Base-by-base conservation (phyloP, 2,113 vertebrate genomes). In the Brienomyrus longianalis region DNA sequence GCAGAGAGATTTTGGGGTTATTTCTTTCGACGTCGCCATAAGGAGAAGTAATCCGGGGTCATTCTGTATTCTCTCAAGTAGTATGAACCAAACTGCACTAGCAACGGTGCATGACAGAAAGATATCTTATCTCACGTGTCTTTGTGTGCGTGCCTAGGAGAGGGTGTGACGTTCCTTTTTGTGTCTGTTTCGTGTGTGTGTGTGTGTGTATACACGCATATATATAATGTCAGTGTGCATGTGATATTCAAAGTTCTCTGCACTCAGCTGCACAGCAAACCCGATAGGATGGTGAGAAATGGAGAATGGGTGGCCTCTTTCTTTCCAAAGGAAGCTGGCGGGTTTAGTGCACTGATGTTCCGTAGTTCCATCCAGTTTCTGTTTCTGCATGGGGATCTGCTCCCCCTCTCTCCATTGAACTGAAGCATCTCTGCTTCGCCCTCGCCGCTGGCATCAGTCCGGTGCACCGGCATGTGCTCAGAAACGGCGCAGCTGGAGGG, bases 41-140 rank as follows among this genome's bases (percentile, higher is more conserved):
- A 19, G n/a, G 23, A 86, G 84, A 19, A 54, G 2, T 4, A 5
- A 27, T 19, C 5, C 11, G 10, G 51, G 87, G 19, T 66, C 39
- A 1, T 45, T 66, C 87, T 59, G 39, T 27, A 50, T 39, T 54
- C 54, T 85, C 80, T 62, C 39, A 6, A 83, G 88, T 8, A 56
- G 89, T 89, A 52, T 54, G 62, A 50, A 85, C 50, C 21, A 80
- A 84, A 56, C 89, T 89, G 52, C 80, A 85, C 80, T 84, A 89
- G 87, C 87, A 23, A 83, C 8, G 52, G 52, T 89, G 88, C 88
- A 59, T 89, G 31, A 83, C 88, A 83, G 51, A 39, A 43, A 83
- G 74, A 56, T 89, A 89, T 89, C 23, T 54, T 51, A 74, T 48
- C 59, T n/a, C 54, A 31, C 15, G 74, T 15, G 77, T 51, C 39